Conservation (phyloP, 30 jellyfish, hydroid and myxozoan species). For the Hydractinia echinata region DNA sequence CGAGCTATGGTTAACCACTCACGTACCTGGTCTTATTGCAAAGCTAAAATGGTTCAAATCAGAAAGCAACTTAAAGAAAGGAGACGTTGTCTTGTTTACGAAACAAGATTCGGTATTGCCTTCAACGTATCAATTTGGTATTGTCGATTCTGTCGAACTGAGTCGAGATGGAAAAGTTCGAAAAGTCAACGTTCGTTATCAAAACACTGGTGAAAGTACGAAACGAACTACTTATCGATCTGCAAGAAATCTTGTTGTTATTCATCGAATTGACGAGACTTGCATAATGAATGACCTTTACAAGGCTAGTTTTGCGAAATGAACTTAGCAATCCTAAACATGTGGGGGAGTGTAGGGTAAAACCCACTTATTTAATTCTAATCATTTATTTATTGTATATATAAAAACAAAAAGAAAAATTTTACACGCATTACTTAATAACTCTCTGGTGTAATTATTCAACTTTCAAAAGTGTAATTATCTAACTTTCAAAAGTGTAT, state of each 20-base stretch:
- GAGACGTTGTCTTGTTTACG: neutral
- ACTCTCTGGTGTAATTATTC: too few relatives aligned
- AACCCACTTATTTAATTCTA: too few relatives aligned
- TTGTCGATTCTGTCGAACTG: neutral
- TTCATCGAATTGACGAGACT: neutral
- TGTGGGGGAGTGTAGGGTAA: too few relatives aligned
- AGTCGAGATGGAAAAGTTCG: neutral
- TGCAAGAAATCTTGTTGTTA: conserved; percentile 1
- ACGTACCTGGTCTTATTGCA: conserved; percentile 5
- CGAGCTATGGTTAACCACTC: conserved; percentile 19
- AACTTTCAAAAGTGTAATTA: too few relatives aligned
- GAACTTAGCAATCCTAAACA: too few relatives aligned
- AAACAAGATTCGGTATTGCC: neutral
- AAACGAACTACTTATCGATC: conserved; percentile 16
- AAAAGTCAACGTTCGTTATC: neutral
- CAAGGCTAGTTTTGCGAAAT: too few relatives aligned
- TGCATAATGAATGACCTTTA: too few relatives aligned
- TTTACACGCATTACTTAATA: too few relatives aligned
- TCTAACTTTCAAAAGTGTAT: too few relatives aligned
- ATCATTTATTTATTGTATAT: too few relatives aligned
- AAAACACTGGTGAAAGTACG: neutral
- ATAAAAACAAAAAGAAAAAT: too few relatives aligned
- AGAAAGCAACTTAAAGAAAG: neutral
- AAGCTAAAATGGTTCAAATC: neutral
- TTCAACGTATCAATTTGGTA: neutral